Evolutionary conservation across 1,140 invertebrate genomes (phyloP), one percentile per base, ranked within the genome.

Genomic region (Pseudomyrmex dendroicus): DNA sequence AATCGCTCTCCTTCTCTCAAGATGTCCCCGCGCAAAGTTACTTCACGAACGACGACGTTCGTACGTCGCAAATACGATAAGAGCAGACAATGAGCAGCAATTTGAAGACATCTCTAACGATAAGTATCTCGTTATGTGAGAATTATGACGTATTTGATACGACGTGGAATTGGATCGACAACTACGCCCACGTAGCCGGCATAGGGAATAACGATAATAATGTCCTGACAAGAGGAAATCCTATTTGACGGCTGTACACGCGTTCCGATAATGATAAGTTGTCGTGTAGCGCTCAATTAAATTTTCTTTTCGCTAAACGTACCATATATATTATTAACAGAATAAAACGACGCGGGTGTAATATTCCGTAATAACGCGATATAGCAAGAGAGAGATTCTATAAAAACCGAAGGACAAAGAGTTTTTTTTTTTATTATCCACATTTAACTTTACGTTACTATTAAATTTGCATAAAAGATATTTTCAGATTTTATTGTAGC

Each of bases 51-150:
- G 54, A 82, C 35, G 56, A 57, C 48, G 54, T 68, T 63, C 68
- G 84, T 67, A 76, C 59, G 56, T 82, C 54, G 72, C 66, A 63
- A 59, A 68, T 57, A 25, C 62, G 88, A 90, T 88, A 90, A 89
- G 77, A 74, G 73, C 70, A 83, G 67, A 91, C 85, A 87, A 89
- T 87, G 84, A 86, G 64, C 70, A 57, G 84, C 86, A 90, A 91
- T 91, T 90, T 89, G 83, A 84, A 85, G 85, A 82, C 78, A 84
- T 70, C 76, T 80, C 68, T 91, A 91, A 91, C 90, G 88, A 91
- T 91, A 89, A 92, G 87, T 89, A 88, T 91, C 91, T 90, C 88
- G 87, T 92, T 91, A 92, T 85, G 59, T 70, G 70, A 77, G 87
- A 89, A 83, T 89, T 90, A 90, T 80, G 90, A 90, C 73, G 87